Conservation (phyloP, 2,888 invertebrate species). For the Euzophera pinguis region DNA sequence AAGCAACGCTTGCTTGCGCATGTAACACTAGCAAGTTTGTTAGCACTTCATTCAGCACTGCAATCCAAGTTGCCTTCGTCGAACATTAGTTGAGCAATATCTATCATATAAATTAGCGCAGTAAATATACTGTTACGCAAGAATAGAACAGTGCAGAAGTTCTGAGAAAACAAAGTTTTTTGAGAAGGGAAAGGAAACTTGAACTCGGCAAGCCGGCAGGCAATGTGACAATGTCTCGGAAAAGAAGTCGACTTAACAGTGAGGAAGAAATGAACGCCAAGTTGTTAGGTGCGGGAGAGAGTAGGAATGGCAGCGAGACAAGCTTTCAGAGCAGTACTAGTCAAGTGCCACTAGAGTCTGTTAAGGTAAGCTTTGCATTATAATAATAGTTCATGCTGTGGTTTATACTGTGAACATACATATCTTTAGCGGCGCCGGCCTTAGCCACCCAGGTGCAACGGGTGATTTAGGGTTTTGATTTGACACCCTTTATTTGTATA, state of each 20-base stretch:
- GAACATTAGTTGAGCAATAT: conserved; percentile 17
- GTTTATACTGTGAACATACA: no score
- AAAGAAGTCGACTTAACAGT: conserved; percentile 48
- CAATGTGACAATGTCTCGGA: conserved; percentile 72
- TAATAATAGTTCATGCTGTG: background rate
- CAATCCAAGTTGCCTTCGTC: background rate
- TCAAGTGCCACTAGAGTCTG: conserved; percentile 31
- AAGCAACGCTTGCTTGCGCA: conserved; percentile 5
- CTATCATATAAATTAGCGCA: conserved; percentile 15
- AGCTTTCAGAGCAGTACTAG: conserved; percentile 46
- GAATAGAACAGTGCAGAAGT: conserved; percentile 4
- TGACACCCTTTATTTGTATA: no score
- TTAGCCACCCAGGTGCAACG: no score
- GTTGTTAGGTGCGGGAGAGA: conserved; percentile 42
- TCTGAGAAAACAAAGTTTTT: background rate
- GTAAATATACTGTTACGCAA: conserved; percentile 17
- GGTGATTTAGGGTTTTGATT: no score
- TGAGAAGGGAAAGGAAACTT: conserved; percentile 4
- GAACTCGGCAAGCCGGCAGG: conserved; percentile 23
- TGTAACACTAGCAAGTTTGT: background rate
- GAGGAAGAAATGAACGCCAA: conserved; percentile 63
- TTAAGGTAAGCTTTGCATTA: conserved; percentile 39
- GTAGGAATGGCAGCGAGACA: conserved; percentile 52
- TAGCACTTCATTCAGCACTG: background rate
- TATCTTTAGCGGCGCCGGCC: no score